These are phyloP conservation scores for Limenitis camilla DNA, from an alignment of 2,888 invertebrate species.

Conservation along the genomic window DNA sequence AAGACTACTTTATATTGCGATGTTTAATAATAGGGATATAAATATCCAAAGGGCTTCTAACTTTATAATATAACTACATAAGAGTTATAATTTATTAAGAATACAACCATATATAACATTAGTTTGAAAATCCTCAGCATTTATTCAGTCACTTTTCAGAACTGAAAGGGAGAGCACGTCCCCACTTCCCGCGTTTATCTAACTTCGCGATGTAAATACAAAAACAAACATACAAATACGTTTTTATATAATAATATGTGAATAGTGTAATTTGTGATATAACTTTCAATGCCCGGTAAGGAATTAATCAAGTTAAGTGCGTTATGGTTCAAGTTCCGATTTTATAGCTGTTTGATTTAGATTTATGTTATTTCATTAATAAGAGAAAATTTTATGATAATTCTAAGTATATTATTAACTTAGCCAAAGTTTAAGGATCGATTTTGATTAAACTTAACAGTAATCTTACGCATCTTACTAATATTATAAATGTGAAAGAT, in stretches of 20 bases:
- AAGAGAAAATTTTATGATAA: too few relatives aligned
- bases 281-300: slow-evolving; percentile 26
- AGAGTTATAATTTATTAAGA: not conserved
- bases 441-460: too few relatives aligned
- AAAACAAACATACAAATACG: not conserved
- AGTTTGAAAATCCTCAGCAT: not conserved
- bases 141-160: slow-evolving; percentile 5
- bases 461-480: too few relatives aligned
- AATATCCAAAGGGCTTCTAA: too few relatives aligned
- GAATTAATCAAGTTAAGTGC: not conserved
- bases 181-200: not conserved
- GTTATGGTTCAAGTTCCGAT: too few relatives aligned
- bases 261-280: slow-evolving; percentile 17
- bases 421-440: too few relatives aligned
- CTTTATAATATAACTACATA: too few relatives aligned
- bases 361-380: too few relatives aligned
- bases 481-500: too few relatives aligned
- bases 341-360: too few relatives aligned
- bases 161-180: slow-evolving; percentile 4
- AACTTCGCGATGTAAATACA: slow-evolving; percentile 9
- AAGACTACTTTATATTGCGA: too few relatives aligned
- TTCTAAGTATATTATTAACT: too few relatives aligned
- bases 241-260: not conserved
- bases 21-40: not conserved
- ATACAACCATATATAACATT: not conserved